Conservation (phyloP, 2,797 vertebrate genomes). For the Mus spretus region DNA sequence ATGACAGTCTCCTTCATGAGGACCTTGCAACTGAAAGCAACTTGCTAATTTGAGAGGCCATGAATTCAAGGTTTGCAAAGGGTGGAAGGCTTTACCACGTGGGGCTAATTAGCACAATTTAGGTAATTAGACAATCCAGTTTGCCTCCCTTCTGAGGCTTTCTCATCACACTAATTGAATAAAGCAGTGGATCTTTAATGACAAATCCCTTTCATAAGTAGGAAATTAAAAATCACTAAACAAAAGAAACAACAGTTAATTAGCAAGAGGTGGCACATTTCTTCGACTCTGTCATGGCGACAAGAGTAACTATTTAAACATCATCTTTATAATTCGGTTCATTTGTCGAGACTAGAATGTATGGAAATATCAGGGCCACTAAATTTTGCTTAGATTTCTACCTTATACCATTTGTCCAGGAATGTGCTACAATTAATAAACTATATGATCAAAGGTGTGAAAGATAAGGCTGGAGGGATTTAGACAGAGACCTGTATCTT, state of each 20-base stretch:
- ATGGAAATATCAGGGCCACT: not conserved
- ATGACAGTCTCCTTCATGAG: not conserved
- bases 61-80: not conserved
- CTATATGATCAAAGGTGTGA: not conserved
- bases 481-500: not conserved
- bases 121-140: constrained; percentile 42
- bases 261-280: not conserved
- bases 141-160: constrained; percentile 36
- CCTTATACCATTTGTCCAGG: not conserved
- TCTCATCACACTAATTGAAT: constrained; percentile 52
- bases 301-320: not conserved
- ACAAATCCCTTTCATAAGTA: constrained; percentile 49
- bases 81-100: not conserved
- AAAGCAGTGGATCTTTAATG: constrained; percentile 51
- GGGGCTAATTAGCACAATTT: constrained; percentile 58
- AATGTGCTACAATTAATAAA: not conserved
- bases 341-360: constrained; percentile 17
- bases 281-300: not conserved
- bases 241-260: constrained; percentile 16
- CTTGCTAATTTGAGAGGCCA: constrained; percentile 1
- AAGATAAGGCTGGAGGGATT: not conserved
- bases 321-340: not conserved
- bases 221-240: constrained; percentile 51
- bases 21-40: not conserved
- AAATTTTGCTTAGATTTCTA: not conserved